These are phyloP conservation scores for Melanchra persicariae DNA, from an alignment of 2,888 invertebrate genomes.

Conservation along the genomic window DNA sequence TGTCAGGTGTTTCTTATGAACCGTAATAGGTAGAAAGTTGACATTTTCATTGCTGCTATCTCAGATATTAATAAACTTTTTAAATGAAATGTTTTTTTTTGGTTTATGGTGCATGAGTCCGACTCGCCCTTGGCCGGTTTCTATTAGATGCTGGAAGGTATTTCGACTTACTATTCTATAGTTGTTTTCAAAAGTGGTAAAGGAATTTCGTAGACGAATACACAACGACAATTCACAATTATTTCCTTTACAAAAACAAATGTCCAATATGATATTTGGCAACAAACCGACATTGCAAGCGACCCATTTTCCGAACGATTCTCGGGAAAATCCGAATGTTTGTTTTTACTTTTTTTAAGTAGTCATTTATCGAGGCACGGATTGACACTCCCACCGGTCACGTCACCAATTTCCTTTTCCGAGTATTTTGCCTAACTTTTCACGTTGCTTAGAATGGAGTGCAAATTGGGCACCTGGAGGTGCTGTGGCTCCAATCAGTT, in stretches of 20 bases:
- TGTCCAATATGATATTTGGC: neutral
- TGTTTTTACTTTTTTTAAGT: conserved; percentile 18
- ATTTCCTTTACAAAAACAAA: neutral
- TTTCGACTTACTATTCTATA: no score
- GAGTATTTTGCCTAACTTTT: conserved; percentile 39
- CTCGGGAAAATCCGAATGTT: conserved; percentile 2
- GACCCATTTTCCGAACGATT: neutral
- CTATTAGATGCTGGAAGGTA: no score
- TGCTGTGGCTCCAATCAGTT: no score
- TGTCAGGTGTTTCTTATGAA: no score
- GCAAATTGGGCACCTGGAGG: conserved; percentile 24
- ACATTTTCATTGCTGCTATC: no score
- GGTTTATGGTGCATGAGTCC: no score
- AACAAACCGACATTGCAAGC: neutral
- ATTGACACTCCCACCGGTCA: conserved; percentile 28
- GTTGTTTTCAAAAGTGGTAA: no score
- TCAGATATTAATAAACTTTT: no score
- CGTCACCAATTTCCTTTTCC: conserved; percentile 33
- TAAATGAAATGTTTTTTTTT: no score
- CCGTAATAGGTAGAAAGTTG: no score
- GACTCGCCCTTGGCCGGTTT: no score
- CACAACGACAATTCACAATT: neutral
- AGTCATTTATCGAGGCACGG: conserved; percentile 7
- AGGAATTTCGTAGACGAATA: no score
- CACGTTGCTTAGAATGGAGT: conserved; percentile 14